Evolutionary conservation across 2,888 invertebrate species (phyloP).

Genomic region (Mechanitis mazaeus): DNA sequence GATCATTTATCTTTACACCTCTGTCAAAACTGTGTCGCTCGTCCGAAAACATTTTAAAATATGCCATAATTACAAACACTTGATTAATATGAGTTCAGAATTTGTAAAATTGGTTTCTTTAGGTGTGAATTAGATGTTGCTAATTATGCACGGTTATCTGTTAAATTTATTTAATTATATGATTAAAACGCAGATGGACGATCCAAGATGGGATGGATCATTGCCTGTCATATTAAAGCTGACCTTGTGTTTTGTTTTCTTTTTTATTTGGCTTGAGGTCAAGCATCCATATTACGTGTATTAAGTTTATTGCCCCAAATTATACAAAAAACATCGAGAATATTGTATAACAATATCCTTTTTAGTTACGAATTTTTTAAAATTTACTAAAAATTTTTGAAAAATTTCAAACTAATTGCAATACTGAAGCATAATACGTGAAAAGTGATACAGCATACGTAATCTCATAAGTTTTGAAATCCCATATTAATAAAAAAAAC

Average conservation of each 20-base stretch:
- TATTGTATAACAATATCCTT: too few species aligned
- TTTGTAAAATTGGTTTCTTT: slow-evolving; percentile 49
- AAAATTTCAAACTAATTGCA: too few species aligned
- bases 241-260: neutral
- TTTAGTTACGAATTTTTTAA: too few species aligned
- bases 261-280: neutral
- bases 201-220: slow-evolving; percentile 48
- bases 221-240: slow-evolving; percentile 33
- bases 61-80: slow-evolving; percentile 59
- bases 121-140: slow-evolving; percentile 71
- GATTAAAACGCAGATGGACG: slow-evolving; percentile 29
- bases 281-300: too few species aligned
- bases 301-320: too few species aligned
- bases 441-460: too few species aligned
- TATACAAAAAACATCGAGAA: too few species aligned
- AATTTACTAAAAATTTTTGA: too few species aligned
- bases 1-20: slow-evolving; percentile 67
- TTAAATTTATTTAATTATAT: slow-evolving; percentile 70
- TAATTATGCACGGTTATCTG: slow-evolving; percentile 71
- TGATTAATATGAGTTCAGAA: slow-evolving; percentile 60
- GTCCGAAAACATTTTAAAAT: slow-evolving; percentile 63
- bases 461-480: too few species aligned
- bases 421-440: too few species aligned
- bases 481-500: too few species aligned
- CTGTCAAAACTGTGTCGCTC: slow-evolving; percentile 72